phyloP scores from a whole-genome alignment of 2,797 vertebrate species.

The Cirrhinus mrigala region DNA sequence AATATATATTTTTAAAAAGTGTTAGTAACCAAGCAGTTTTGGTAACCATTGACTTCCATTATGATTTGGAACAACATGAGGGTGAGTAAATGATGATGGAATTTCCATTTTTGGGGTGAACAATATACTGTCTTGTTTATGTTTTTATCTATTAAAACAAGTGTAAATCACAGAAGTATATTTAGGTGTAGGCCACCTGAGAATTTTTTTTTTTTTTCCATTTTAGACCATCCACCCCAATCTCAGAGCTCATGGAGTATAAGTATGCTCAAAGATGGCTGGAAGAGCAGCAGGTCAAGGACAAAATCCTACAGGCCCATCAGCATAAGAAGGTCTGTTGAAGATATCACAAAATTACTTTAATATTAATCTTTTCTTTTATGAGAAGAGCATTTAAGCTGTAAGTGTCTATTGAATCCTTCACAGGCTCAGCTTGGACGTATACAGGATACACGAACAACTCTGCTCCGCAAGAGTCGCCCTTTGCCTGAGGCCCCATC shows the following conservation, averaged over 20 bases:
- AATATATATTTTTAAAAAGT: background rate
- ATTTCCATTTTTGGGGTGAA: background rate
- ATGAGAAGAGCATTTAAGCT: background rate
- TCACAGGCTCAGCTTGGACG: constrained; percentile 64
- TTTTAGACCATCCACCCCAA: constrained; percentile 78
- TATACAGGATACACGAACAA: constrained; percentile 74
- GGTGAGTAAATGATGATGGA: background rate
- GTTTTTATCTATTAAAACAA: background rate
- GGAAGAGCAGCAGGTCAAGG: constrained; percentile 74
- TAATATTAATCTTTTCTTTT: background rate
- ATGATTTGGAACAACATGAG: no score
- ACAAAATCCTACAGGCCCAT: constrained; percentile 56
- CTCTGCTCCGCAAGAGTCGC: constrained; percentile 74
- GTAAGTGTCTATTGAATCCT: background rate
- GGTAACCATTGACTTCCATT: background rate
- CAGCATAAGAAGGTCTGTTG: constrained; percentile 61
- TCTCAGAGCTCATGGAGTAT: constrained; percentile 82
- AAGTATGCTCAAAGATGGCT: constrained; percentile 81
- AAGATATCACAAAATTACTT: constrained; percentile 5
- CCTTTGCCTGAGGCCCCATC: constrained; percentile 63
- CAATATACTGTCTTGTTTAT: background rate
- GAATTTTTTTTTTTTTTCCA: background rate
- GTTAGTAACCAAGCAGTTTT: background rate
- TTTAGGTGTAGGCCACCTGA: background rate
- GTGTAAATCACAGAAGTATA: background rate